Base-by-base conservation (phyloP, 1,140 invertebrate species). In the Scaptomyza hsui region DNA sequence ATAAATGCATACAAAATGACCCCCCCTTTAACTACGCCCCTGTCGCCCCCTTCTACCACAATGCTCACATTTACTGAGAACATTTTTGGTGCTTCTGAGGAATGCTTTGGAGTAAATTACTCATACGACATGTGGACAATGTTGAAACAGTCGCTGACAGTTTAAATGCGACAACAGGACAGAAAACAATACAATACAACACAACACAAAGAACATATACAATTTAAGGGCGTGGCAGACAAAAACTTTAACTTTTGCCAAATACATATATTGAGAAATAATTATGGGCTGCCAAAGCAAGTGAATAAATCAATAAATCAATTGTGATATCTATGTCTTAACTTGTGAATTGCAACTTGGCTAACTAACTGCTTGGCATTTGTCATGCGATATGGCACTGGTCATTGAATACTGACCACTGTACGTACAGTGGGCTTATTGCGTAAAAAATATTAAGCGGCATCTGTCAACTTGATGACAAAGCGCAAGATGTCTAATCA, bases 391-490 rank as follows among this genome's bases (percentile, higher is more conserved):
- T 39, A 55, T 44, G 47, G 4, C 24, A 6, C 24, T 35, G n/a
- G 55, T 45, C 70, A 74, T 56, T 53, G 61, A 37, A 55, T 51
- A 60, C 56, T 61, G 51, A 61, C 49, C 56, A 79, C 24, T 71
- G 68, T 57, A 24, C 51, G 12, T 2, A 56, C 68, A 65, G 52
- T 65, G 68, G 81, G 52, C 1, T 26, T 6, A 29, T 29, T 29
- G 24, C 24, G 24, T n/a, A n/a, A n/a, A 24, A 24, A 10, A 9
- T 29, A 75, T 73, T 59, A 85, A 81, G 64, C 74, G 64, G 47
- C 57, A 12, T 72, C 80, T 83, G 79, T 80, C 76, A 83, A 83
- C 79, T 83, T 79, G 79, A 53, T 74, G 71, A 82, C 79, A 82
- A 83, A 75, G 63, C 39, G n/a, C 35, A 64, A 85, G 48, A 24